phyloP scores from a whole-genome alignment of 2,888 invertebrate genomes.

The Beris morrisii region DNA sequence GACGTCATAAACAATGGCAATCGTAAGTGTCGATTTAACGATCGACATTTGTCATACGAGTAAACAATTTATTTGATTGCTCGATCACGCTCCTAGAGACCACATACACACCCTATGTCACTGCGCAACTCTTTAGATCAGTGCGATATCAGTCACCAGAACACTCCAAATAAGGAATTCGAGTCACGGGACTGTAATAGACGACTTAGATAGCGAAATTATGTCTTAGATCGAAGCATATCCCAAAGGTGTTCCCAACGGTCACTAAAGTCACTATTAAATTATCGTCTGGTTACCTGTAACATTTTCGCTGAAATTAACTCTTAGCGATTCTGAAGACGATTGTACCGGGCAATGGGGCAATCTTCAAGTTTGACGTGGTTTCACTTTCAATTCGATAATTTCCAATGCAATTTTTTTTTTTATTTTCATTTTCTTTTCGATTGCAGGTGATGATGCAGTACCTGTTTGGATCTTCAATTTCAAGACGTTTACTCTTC shows the following conservation, averaged over 20 bases:
- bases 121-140: neutral
- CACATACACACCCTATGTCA: no score
- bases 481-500: constrained; percentile 21
- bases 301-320: no score
- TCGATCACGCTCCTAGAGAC: neutral
- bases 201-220: neutral
- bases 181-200: no score
- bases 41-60: constrained; percentile 12
- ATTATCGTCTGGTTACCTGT: no score
- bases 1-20: no score
- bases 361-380: no score
- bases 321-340: no score
- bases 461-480: neutral
- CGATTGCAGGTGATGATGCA: constrained; percentile 10
- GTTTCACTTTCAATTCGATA: no score
- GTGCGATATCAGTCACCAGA: constrained; percentile 8
- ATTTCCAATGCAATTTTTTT: no score
- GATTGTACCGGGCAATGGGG: no score
- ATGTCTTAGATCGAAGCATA: neutral
- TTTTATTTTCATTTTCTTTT: no score
- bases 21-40: neutral
- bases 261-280: neutral
- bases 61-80: constrained; percentile 15
- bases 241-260: constrained; percentile 5
- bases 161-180: constrained; percentile 7